A percentile compares a stretch with the other conserved stretches of the same genome.
Conservation (phyloP, 2,797 vertebrate species). For the Galagoides demidoff region DNA sequence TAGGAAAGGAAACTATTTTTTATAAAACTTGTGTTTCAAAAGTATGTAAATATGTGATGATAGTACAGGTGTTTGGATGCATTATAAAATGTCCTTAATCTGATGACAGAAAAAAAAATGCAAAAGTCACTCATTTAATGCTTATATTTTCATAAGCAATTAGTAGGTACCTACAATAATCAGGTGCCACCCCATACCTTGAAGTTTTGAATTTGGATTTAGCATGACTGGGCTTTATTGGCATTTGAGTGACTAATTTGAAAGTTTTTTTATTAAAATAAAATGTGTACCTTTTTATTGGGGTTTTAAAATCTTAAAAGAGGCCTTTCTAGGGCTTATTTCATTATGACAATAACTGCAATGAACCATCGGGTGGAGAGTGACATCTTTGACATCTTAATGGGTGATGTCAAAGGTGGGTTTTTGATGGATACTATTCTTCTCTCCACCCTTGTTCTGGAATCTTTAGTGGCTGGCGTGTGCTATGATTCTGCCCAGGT, state of each 20-base stretch:
- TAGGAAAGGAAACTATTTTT: slow-evolving; percentile 14
- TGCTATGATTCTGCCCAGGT: background rate
- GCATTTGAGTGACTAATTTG: slow-evolving; percentile 13
- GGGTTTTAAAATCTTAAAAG: background rate
- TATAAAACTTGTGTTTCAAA: slow-evolving; percentile 20
- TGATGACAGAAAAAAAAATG: background rate
- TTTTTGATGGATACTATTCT: background rate
- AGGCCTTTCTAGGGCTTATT: background rate
- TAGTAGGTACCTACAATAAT: background rate
- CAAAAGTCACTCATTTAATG: background rate
- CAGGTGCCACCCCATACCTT: too few relatives aligned
- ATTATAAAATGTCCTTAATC: background rate
- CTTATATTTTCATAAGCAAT: background rate
- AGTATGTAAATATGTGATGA: background rate
- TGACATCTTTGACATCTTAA: background rate
- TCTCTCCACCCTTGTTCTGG: background rate
- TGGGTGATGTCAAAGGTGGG: background rate
- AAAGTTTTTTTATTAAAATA: slow-evolving; percentile 27
- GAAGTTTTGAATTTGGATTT: background rate
- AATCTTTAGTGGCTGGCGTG: background rate
- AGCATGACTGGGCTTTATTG: background rate
- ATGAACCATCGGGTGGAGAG: background rate
- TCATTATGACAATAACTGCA: background rate
- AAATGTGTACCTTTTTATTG: slow-evolving; percentile 16
- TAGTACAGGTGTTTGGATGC: background rate